Conservation (phyloP, 1,140 invertebrate genomes). For the Camponotus pennsylvanicus region DNA sequence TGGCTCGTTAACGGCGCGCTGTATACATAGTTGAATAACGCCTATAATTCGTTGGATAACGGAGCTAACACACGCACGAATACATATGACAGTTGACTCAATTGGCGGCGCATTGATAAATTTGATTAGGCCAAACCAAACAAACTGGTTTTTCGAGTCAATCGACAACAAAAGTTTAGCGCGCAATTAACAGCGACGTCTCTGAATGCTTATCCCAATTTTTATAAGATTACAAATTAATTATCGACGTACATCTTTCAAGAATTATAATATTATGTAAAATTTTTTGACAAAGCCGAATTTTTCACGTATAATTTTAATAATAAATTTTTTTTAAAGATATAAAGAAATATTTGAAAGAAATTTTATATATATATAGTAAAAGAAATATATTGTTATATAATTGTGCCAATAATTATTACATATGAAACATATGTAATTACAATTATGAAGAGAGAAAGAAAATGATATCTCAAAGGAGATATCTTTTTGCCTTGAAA, state of each 20-base stretch:
- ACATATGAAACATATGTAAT: too few species aligned
- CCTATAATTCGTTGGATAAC: conserved; percentile 27
- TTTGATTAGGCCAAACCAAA: conserved; percentile 56
- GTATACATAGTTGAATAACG: conserved; percentile 63
- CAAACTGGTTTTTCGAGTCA: conserved; percentile 49
- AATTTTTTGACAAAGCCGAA: not conserved
- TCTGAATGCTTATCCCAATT: not conserved
- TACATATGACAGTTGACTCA: conserved; percentile 63
- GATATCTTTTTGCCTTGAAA: too few species aligned
- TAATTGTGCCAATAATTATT: too few species aligned
- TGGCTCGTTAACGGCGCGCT: conserved; percentile 61
- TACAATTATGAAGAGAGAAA: too few species aligned
- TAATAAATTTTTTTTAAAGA: not conserved
- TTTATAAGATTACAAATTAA: conserved; percentile 11
- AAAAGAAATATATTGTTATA: too few species aligned
- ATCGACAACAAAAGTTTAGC: not conserved
- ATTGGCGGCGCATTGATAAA: conserved; percentile 64
- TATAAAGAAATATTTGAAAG: not conserved
- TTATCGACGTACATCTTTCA: conserved; percentile 6
- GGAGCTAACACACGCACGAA: conserved; percentile 12
- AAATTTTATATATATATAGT: too few species aligned
- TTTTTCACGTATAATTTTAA: not conserved
- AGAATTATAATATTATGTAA: not conserved
- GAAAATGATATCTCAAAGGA: too few species aligned
- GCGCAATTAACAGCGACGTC: not conserved